Percentiles rank a stretch among this genome's conserved stretches.
Evolutionary conservation across 2,888 invertebrate species (phyloP).

Genomic region (Eueremaeus valkanovi): DNA sequence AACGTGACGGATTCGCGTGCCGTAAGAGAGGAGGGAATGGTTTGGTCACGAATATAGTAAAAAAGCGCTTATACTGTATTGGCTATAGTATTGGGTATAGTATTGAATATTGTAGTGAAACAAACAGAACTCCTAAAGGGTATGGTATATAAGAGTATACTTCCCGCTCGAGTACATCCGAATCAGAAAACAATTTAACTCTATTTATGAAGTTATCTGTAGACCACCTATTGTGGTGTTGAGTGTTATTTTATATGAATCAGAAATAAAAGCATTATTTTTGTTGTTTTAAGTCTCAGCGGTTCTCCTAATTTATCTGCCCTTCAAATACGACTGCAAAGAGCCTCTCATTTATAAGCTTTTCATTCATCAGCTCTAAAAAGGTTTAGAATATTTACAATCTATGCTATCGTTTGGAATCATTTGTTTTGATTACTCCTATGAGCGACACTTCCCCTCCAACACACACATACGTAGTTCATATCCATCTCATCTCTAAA

Average conservation of each 20-base stretch:
- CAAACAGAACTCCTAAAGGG: constrained; percentile 17
- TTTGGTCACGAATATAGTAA: constrained; percentile 20
- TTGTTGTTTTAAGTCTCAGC: constrained; percentile 23
- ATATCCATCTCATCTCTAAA: too few relatives aligned
- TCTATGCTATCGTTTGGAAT: too few relatives aligned
- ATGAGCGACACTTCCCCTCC: neutral
- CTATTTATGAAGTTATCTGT: neutral
- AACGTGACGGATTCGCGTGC: constrained; percentile 30
- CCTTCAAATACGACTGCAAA: neutral
- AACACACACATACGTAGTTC: too few relatives aligned
- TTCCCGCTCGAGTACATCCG: neutral
- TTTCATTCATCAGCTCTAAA: neutral
- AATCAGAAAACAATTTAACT: constrained; percentile 32
- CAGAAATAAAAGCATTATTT: constrained; percentile 7
- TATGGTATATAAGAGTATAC: neutral
- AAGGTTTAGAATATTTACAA: neutral
- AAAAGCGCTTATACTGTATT: too few relatives aligned
- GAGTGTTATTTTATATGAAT: constrained; percentile 24
- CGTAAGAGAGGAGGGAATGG: neutral
- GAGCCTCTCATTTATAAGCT: neutral
- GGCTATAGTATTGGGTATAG: too few relatives aligned
- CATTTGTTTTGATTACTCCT: neutral
- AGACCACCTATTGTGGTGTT: constrained; percentile 34
- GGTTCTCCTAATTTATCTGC: constrained; percentile 19
- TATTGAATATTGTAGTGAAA: neutral